These are phyloP conservation scores for Etheostoma cragini DNA, from an alignment of 2,113 vertebrate species.

Conservation along the genomic window DNA sequence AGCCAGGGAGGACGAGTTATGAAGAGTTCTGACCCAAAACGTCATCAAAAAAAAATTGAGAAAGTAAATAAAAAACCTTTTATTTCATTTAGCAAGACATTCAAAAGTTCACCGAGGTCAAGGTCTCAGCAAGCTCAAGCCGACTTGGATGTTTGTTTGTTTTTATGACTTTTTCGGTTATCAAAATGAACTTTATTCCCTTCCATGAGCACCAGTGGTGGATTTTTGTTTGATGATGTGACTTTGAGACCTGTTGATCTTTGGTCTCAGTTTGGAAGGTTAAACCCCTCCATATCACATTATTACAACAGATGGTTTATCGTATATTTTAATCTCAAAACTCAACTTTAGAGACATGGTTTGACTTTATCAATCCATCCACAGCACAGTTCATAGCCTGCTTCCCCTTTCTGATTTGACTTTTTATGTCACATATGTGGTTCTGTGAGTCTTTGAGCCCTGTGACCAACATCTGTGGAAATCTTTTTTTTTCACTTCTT, in stretches of 20 bases:
- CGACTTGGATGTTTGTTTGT: no score
- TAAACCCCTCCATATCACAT: not conserved
- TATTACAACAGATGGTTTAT: not conserved
- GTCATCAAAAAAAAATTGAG: no score
- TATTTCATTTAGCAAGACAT: no score
- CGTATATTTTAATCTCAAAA: not conserved
- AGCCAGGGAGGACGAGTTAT: no score
- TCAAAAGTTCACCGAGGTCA: no score
- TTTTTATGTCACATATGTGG: conserved; percentile 63
- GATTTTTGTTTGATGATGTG: not conserved
- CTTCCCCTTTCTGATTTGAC: conserved; percentile 60
- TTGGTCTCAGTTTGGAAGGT: not conserved
- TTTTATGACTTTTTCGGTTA: no score
- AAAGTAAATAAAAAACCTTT: no score
- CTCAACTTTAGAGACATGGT: not conserved
- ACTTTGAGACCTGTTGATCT: not conserved
- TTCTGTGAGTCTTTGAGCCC: conserved; percentile 47
- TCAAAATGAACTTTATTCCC: no score
- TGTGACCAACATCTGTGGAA: conserved; percentile 60
- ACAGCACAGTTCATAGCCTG: not conserved
- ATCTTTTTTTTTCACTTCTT: conserved; percentile 12
- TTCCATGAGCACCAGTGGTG: no score
- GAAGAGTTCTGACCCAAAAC: no score
- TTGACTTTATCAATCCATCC: conserved; percentile 21
- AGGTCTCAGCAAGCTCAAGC: no score